These are phyloP conservation scores for Trissonchulus latispiculum DNA, from an alignment of 2,888 invertebrate genomes.

Conservation along the genomic window DNA sequence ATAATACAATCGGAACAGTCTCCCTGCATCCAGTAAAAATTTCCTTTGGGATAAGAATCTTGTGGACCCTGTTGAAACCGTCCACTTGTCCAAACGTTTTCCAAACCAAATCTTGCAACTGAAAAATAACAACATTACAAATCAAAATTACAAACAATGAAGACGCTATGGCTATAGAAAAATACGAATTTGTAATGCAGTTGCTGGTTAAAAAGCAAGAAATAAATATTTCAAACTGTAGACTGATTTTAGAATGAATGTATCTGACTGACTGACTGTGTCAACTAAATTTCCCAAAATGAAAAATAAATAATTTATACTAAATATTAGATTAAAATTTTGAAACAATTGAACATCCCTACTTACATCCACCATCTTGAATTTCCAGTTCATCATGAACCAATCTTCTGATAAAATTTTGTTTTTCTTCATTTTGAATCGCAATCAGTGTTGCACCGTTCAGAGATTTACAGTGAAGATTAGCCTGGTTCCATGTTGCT, in stretches of 20 bases:
- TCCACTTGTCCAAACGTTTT: conserved; percentile 6
- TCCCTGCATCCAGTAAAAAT: not conserved
- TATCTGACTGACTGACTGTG: no score
- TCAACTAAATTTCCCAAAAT: not conserved
- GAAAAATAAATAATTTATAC: not conserved
- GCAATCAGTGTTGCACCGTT: not conserved
- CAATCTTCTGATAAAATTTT: not conserved
- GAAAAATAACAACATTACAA: no score
- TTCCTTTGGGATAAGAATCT: no score
- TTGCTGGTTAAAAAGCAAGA: no score
- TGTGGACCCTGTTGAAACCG: no score
- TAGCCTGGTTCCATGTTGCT: not conserved
- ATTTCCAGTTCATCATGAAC: not conserved
- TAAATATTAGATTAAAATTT: not conserved
- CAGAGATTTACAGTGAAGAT: not conserved
- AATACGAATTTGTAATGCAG: not conserved
- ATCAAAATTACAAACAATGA: not conserved
- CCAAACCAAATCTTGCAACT: not conserved
- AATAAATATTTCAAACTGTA: conserved; percentile 1
- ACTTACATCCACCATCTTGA: conserved; percentile 5
- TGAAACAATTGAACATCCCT: not conserved
- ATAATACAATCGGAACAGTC: not conserved
- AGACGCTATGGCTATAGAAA: not conserved
- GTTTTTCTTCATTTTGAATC: not conserved
- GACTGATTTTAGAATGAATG: not conserved